Evolutionary conservation across 1,140 invertebrate species (phyloP).

Genomic region (Lasioglossum baleicum): DNA sequence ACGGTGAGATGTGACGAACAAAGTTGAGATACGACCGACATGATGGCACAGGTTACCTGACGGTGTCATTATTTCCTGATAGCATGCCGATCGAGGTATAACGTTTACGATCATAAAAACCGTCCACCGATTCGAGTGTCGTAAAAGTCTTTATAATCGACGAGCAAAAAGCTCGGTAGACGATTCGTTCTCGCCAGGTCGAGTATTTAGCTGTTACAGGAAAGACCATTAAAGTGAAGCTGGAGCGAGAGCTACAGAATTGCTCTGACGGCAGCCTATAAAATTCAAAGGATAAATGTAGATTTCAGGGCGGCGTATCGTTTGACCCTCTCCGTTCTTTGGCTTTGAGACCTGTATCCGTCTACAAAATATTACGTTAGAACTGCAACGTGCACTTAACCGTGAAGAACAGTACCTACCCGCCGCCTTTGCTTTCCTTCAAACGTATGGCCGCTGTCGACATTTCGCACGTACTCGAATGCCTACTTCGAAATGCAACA

Average conservation of each 20-base stretch:
- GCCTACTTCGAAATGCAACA: slow-evolving; percentile 57
- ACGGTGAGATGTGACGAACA: too few relatives aligned
- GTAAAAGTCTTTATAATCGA: slow-evolving; percentile 77
- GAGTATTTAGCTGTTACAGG: slow-evolving; percentile 73
- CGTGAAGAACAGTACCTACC: slow-evolving; percentile 60
- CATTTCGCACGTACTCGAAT: slow-evolving; percentile 70
- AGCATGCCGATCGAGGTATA: slow-evolving; percentile 46
- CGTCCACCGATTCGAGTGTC: slow-evolving; percentile 65
- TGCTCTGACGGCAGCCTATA: slow-evolving; percentile 65
- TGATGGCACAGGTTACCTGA: not conserved
- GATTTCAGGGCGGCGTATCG: slow-evolving; percentile 75
- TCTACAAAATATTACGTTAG: slow-evolving; percentile 62
- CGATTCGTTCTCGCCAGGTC: slow-evolving; percentile 63
- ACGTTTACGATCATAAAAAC: slow-evolving; percentile 72
- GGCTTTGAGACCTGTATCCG: slow-evolving; percentile 44
- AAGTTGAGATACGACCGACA: not conserved
- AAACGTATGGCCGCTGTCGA: slow-evolving; percentile 52
- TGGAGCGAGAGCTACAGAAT: slow-evolving; percentile 49
- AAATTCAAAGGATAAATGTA: slow-evolving; percentile 74
- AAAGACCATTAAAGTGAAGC: slow-evolving; percentile 69
- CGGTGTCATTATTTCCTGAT: slow-evolving; percentile 14
- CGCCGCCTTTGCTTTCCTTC: slow-evolving; percentile 51
- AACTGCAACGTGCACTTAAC: slow-evolving; percentile 58
- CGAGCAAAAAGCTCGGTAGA: slow-evolving; percentile 64
- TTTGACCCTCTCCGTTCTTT: slow-evolving; percentile 60